A percentile compares a stretch with the other conserved stretches of the same genome.
phyloP scores from a whole-genome alignment of 1,140 invertebrate genomes.

The Zaprionus gabonicus region DNA sequence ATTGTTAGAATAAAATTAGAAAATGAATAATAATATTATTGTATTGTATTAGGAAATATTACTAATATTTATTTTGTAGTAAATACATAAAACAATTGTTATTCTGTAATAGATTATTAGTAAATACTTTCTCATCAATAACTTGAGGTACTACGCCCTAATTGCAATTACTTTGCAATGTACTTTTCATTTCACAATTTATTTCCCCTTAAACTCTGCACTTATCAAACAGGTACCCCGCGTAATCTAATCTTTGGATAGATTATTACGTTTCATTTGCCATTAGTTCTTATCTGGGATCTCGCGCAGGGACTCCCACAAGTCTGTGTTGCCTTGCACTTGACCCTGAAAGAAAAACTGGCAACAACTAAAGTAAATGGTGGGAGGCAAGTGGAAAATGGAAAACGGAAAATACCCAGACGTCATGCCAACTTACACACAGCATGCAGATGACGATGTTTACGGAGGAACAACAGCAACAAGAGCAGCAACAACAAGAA shows the following conservation, averaged over 20 bases:
- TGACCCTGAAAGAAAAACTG: constrained; percentile 51
- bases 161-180: no score
- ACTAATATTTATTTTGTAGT: no score
- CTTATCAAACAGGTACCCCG: background rate
- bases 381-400: constrained; percentile 20
- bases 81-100: no score
- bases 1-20: no score
- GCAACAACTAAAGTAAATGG: background rate
- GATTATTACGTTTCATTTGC: constrained; percentile 10
- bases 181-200: no score
- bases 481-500: constrained; percentile 10
- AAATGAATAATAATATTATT: no score
- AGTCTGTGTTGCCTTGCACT: constrained; percentile 29
- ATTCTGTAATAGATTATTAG: no score
- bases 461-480: constrained; percentile 1
- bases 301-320: constrained; percentile 27
- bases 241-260: background rate
- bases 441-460: constrained; percentile 40
- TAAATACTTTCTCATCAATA: no score
- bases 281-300: constrained; percentile 29
- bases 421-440: constrained; percentile 49
- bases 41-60: no score
- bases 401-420: constrained; percentile 51
- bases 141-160: no score
- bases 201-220: background rate